Base-by-base conservation (phyloP, 64 coral and sea anemone species). In the Pocillopora verrucosa region DNA sequence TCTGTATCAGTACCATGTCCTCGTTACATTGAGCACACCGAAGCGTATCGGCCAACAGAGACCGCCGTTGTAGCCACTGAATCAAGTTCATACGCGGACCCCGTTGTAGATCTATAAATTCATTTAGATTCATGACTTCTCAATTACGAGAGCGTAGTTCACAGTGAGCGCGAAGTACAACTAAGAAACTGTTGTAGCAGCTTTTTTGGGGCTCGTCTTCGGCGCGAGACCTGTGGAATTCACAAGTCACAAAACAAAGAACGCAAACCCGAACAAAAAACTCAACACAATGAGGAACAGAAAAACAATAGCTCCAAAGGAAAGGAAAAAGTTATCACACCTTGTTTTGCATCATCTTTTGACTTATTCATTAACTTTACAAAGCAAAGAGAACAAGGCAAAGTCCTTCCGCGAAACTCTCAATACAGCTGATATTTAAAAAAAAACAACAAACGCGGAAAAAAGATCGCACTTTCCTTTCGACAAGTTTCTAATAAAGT, bases 11-110 rank as follows among this genome's bases (percentile, higher is more conserved):
- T 10, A 37, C 62, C 88, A 89, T 89, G 24, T 80, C 65, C 37
- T 4, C 13, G 45, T 89, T 89, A 41, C 88, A 89, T 7, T 38
- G 20, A 9, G 19, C 76, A 72, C 88, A 89, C n/a, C 13, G 45
- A 9, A 89, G 64, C 3, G 76, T 76, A 59, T 80, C 64, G n/a
- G 61, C 59, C 15, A 89, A 38, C 35, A 89, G n/a, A 56, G 17
- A 56, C 9, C 41, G 78, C 11, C 20, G 57, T 80, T 80, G 78
- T 3, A 80, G 58, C 78, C 78, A 80, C 9, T 62, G 57, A 0
- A 80, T 80, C 58, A 80, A 60, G 17, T 80, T 80, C 57, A 80
- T 15, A 34, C 74, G 30, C 14, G 74, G 36, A 41, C 74, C 74
- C 36, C 74, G 74, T 36, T 76, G 36, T 17, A 76, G 38, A 16